These are phyloP conservation scores for Menidia menidia DNA, from an alignment of 2,797 vertebrate species.

Conservation along the genomic window DNA sequence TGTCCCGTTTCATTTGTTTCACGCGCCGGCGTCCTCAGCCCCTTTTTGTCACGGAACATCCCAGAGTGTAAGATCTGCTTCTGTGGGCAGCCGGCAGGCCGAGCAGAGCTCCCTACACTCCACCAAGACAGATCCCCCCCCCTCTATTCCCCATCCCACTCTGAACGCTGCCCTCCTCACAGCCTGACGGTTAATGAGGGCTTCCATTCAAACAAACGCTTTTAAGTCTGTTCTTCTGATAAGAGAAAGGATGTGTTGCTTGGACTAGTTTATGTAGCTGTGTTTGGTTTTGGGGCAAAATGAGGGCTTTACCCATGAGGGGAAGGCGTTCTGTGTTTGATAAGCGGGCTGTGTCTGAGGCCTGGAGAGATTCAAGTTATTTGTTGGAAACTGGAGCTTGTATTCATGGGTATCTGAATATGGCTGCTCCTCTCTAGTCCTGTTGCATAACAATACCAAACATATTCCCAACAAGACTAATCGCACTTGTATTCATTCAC, in stretches of 20 bases:
- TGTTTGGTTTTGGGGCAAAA: not conserved
- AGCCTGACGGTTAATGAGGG: not conserved
- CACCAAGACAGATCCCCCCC: no score
- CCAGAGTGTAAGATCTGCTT: not conserved
- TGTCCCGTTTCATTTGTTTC: not conserved
- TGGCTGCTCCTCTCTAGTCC: not conserved
- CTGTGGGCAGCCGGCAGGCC: not conserved
- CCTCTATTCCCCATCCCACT: not conserved
- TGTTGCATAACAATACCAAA: not conserved
- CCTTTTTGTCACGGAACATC: no score
- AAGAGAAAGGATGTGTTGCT: not conserved
- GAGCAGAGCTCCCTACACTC: no score
- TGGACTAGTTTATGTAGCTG: not conserved
- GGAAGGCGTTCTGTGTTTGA: not conserved
- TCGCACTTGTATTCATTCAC: not conserved
- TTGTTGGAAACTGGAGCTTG: no score
- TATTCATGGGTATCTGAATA: not conserved
- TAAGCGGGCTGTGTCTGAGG: not conserved
- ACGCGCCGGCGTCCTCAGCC: no score
- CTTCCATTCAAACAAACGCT: not conserved
- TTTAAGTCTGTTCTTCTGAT: constrained; percentile 2
- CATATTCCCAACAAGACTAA: not conserved
- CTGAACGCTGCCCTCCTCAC: not conserved
- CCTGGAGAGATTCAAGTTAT: not conserved
- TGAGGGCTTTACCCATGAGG: not conserved